phyloP scores from a whole-genome alignment of 2,888 invertebrate species.

The Mythimna vitellina region DNA sequence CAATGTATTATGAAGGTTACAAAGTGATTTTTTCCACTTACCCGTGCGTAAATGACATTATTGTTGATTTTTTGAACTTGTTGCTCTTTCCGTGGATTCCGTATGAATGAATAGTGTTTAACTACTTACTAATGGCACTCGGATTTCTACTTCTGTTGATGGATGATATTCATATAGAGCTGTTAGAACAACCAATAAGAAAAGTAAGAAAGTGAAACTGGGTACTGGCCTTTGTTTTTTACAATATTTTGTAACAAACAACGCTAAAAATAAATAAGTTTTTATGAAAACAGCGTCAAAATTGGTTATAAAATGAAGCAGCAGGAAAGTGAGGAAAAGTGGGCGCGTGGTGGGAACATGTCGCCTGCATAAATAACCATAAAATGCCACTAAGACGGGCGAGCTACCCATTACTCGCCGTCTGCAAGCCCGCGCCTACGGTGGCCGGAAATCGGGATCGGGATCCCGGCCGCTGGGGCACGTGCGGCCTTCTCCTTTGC shows the following conservation, averaged over 20 bases:
- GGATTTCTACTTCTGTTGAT: not conserved
- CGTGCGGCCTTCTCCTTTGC: too few species aligned
- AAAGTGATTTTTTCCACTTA: constrained; percentile 36
- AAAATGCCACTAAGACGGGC: not conserved
- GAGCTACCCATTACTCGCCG: too few species aligned
- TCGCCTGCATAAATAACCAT: not conserved
- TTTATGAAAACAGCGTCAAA: too few species aligned
- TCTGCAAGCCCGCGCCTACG: too few species aligned
- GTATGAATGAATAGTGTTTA: constrained; percentile 46
- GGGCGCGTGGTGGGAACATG: too few species aligned
- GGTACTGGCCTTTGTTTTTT: not conserved
- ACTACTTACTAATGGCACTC: not conserved
- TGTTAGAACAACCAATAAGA: constrained; percentile 10
- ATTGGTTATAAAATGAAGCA: too few species aligned
- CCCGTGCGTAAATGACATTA: constrained; percentile 36
- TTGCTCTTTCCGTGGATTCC: constrained; percentile 14
- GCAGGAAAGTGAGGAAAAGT: too few species aligned
- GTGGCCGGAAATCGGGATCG: too few species aligned
- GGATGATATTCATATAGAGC: constrained; percentile 23
- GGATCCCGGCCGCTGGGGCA: too few species aligned
- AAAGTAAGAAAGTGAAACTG: too few species aligned
- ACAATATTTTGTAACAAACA: not conserved
- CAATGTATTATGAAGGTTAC: not conserved
- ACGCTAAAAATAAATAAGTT: too few species aligned
- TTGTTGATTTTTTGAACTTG: constrained; percentile 22